These are phyloP conservation scores for Bovichtus diacanthus DNA, from an alignment of 2,797 vertebrate species.

Conservation along the genomic window DNA sequence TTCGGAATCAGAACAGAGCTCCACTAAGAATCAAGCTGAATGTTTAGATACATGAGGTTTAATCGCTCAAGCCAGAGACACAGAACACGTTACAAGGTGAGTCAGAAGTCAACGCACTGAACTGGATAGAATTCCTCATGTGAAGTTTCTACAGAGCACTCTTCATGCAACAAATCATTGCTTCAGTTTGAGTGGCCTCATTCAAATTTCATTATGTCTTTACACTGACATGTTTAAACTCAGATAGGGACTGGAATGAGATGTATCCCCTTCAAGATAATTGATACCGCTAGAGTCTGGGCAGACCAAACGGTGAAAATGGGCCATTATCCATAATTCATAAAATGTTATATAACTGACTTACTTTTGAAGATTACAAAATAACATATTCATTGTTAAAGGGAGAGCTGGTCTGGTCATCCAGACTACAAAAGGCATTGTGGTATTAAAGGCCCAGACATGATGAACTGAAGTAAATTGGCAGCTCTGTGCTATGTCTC, in stretches of 20 bases:
- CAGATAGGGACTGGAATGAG: conserved; percentile 61
- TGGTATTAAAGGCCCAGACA: neutral
- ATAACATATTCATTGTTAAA: conserved; percentile 65
- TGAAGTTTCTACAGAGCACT: conserved; percentile 21
- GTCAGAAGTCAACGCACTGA: neutral
- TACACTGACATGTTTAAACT: conserved; percentile 63
- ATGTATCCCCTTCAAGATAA: conserved; percentile 67
- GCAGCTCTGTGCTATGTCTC: neutral
- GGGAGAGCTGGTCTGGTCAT: conserved; percentile 26
- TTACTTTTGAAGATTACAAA: conserved; percentile 73
- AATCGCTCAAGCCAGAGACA: neutral
- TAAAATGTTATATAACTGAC: conserved; percentile 72
- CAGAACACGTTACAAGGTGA: conserved; percentile 40
- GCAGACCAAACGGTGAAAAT: conserved; percentile 61
- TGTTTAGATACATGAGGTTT: conserved; percentile 5
- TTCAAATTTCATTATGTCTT: conserved; percentile 75
- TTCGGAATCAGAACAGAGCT: conserved; percentile 10
- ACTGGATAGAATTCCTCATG: conserved; percentile 30
- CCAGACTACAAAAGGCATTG: neutral
- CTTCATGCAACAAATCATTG: conserved; percentile 47
- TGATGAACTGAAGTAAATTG: neutral
- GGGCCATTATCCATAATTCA: conserved; percentile 76
- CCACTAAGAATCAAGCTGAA: conserved; percentile 5
- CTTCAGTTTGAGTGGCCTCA: conserved; percentile 58
- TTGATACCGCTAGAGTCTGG: conserved; percentile 57